Conservation (phyloP, 2,797 vertebrate genomes). For the Hydrolagus colliei region DNA sequence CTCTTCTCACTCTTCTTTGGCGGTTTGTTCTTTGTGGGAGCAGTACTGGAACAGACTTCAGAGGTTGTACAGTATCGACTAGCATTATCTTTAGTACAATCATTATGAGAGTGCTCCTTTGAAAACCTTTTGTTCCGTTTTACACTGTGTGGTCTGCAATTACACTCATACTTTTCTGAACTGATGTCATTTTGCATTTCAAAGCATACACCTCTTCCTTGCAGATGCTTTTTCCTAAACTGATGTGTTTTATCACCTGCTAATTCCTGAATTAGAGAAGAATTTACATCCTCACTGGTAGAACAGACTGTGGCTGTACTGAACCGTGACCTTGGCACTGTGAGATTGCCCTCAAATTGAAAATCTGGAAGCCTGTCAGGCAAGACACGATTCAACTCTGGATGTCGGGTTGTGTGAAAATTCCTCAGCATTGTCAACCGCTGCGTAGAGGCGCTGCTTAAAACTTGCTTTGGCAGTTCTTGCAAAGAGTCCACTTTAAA, state of each 20-base stretch:
- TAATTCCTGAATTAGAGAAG: not conserved
- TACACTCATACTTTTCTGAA: conserved; percentile 9
- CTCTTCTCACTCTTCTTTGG: conserved; percentile 40
- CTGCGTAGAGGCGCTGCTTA: conserved; percentile 59
- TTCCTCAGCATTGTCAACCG: conserved; percentile 65
- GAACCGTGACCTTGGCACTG: too few species aligned
- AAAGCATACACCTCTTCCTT: not conserved
- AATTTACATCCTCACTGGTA: not conserved
- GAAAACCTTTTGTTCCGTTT: not conserved
- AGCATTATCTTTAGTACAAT: conserved; percentile 35
- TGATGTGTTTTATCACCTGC: not conserved
- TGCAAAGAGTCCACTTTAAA: conserved; percentile 60
- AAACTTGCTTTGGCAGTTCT: conserved; percentile 64
- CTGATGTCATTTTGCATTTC: not conserved
- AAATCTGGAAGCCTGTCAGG: conserved; percentile 48
- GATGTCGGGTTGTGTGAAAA: conserved; percentile 65
- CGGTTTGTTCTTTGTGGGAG: conserved; percentile 40
- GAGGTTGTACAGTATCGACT: conserved; percentile 37
- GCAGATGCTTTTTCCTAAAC: not conserved
- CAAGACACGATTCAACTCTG: conserved; percentile 57
- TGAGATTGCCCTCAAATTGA: not conserved
- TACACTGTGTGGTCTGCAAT: not conserved
- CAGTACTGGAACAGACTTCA: conserved; percentile 37
- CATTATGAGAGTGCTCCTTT: conserved; percentile 37
- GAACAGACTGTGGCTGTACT: not conserved